Evolutionary conservation across 2,113 vertebrate species (phyloP).

Genomic region (Oreochromis spilurus): DNA sequence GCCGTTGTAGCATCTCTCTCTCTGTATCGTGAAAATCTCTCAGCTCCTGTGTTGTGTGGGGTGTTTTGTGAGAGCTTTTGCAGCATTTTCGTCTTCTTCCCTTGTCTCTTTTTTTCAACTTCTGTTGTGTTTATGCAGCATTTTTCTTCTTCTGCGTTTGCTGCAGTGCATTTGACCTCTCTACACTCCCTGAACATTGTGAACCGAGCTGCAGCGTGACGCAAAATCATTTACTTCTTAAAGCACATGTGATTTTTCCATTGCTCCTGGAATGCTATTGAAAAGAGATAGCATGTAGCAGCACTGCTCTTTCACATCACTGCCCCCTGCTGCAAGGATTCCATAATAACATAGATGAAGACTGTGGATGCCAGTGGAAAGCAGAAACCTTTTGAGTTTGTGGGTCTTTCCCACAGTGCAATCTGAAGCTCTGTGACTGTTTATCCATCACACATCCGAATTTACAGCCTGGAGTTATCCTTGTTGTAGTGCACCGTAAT

Average conservation of each 20-base stretch:
- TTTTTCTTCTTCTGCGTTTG: not conserved
- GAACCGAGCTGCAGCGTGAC: not conserved
- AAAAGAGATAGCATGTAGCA: not conserved
- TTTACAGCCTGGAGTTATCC: not conserved
- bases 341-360: not conserved
- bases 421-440: not conserved
- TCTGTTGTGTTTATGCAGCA: not conserved
- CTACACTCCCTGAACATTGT: not conserved
- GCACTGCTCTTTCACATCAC: not conserved
- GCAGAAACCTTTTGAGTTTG: not conserved
- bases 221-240: not conserved
- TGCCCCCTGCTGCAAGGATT: not conserved
- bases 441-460: not conserved
- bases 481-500: not conserved
- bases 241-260: not conserved
- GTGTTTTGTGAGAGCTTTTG: not conserved
- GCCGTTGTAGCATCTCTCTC: not conserved
- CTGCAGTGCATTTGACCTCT: rapidly evolving
- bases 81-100: rapidly evolving
- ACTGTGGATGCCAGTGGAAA: not conserved
- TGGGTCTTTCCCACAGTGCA: not conserved
- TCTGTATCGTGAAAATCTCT: not conserved
- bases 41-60: not conserved
- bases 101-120: not conserved
- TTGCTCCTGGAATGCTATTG: not conserved